Base-by-base conservation (phyloP, 1,140 invertebrate genomes). In the Chymomyza costata region DNA sequence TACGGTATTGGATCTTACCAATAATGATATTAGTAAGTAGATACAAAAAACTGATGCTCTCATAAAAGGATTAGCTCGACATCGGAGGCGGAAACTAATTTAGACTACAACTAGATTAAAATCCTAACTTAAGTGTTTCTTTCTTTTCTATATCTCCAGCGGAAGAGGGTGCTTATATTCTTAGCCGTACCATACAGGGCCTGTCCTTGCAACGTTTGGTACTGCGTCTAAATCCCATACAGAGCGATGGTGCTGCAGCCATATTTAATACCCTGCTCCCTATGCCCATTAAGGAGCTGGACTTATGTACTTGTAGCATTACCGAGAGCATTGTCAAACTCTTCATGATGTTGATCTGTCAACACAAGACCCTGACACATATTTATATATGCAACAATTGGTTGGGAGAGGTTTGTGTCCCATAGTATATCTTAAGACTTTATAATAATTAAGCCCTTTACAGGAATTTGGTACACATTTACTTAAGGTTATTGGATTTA, bases 11-110 rank as follows among this genome's bases (percentile, higher is more conserved):
- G 69, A 85, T 41, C 52, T 87, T 41, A 83, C 70, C 13, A 86
- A 87, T 49, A 87, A 87, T 51, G 68, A 65, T 47, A 85, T 87
- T 5, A 67, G 86, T 86, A 32, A 34, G 74, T 39, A 2, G 6
- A 17, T n/a, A n/a, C n/a, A n/a, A n/a, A n/a, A n/a, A n/a, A n/a
- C n/a, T n/a, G n/a, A n/a, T n/a, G n/a, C n/a, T n/a, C n/a, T 28
- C 25, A 34, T 8, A 25, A 25, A 25, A 25, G 8, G 21, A 25
- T 8, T 5, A 25, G 21, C 21, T 25, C 8, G n/a, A n/a, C n/a
- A n/a, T n/a, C n/a, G n/a, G n/a, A n/a, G n/a, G n/a, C n/a, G n/a
- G n/a, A n/a, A n/a, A n/a, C 21, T 25, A 5, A 3, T 25, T 25
- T 25, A 25, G 21, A 25, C 3, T 8, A 25, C 21, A 25, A 25